These are phyloP conservation scores for Macrosoma leucophasiata DNA, from an alignment of 2,888 invertebrate species.

Conservation along the genomic window DNA sequence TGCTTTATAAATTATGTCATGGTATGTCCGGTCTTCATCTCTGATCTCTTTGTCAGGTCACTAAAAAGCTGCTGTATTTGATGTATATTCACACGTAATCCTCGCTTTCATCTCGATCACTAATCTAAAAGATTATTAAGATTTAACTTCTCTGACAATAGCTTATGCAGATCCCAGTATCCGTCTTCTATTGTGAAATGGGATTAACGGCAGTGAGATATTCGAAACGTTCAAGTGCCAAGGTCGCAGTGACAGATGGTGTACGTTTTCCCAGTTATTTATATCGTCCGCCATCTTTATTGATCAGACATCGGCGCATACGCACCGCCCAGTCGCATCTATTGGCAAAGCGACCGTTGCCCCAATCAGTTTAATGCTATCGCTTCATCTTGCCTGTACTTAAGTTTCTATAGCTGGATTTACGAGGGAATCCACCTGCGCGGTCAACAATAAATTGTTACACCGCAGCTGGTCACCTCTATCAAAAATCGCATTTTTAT, in stretches of 20 bases:
- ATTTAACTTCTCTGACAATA: constrained; percentile 37
- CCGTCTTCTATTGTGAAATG: constrained; percentile 23
- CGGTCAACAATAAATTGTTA: constrained; percentile 53
- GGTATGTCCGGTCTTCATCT: constrained; percentile 66
- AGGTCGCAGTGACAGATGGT: constrained; percentile 43
- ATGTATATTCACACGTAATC: constrained; percentile 44
- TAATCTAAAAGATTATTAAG: too few relatives aligned
- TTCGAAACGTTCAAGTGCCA: constrained; percentile 27
- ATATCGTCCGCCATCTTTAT: constrained; percentile 46
- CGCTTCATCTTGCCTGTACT: constrained; percentile 38
- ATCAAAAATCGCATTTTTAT: constrained; percentile 66
- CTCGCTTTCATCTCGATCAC: constrained; percentile 41
- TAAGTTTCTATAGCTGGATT: too few relatives aligned
- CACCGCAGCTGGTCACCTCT: constrained; percentile 49
- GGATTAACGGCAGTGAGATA: constrained; percentile 17
- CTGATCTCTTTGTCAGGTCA: constrained; percentile 52
- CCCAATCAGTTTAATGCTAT: constrained; percentile 37
- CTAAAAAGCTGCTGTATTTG: constrained; percentile 40
- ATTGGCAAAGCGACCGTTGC: constrained; percentile 56
- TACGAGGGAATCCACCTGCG: constrained; percentile 41
- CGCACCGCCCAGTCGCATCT: constrained; percentile 50
- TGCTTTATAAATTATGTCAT: constrained; percentile 61
- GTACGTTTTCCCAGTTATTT: constrained; percentile 38
- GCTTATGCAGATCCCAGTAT: constrained; percentile 36
- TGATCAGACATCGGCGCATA: constrained; percentile 49